Evolutionary conservation across 2,113 vertebrate genomes (phyloP).

Genomic region (Galemys pyrenaicus): DNA sequence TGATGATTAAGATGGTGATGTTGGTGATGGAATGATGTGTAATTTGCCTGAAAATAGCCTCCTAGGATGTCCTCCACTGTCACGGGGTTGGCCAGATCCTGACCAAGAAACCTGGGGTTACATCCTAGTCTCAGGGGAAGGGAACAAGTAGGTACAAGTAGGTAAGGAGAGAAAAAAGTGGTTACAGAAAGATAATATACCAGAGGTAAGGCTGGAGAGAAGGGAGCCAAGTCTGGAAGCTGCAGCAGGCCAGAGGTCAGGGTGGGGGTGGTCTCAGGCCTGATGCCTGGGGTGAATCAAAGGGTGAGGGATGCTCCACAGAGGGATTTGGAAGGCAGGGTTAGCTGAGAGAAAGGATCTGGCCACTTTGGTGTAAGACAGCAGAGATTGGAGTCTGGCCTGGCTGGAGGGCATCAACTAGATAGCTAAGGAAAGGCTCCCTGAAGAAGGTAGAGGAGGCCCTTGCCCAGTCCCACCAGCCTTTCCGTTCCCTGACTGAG

Average conservation of each 20-base stretch:
- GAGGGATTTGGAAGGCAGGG: not conserved
- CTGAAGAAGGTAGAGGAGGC: not conserved
- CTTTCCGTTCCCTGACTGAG: not conserved
- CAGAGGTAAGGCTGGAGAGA: not conserved
- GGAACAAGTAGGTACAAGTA: not conserved
- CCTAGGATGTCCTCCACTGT: not conserved
- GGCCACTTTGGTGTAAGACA: not conserved
- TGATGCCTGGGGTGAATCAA: not conserved
- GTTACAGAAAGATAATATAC: rapidly evolving
- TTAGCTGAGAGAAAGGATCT: not conserved
- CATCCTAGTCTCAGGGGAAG: not conserved
- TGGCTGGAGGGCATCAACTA: not conserved
- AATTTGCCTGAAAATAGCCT: not conserved
- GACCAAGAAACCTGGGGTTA: not conserved
- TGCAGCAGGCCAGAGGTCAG: not conserved
- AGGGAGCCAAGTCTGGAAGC: not conserved
- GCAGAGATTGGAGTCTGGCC: not conserved
- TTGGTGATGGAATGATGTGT: not conserved
- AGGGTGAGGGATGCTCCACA: rapidly evolving
- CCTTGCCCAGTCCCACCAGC: not conserved
- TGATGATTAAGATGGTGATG: too few relatives aligned
- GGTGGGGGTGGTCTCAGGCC: not conserved
- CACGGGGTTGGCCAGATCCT: not conserved
- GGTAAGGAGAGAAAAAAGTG: not conserved
- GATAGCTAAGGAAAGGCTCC: not conserved